Conservation (phyloP, 2,797 vertebrate genomes). For the Periparus ater region DNA sequence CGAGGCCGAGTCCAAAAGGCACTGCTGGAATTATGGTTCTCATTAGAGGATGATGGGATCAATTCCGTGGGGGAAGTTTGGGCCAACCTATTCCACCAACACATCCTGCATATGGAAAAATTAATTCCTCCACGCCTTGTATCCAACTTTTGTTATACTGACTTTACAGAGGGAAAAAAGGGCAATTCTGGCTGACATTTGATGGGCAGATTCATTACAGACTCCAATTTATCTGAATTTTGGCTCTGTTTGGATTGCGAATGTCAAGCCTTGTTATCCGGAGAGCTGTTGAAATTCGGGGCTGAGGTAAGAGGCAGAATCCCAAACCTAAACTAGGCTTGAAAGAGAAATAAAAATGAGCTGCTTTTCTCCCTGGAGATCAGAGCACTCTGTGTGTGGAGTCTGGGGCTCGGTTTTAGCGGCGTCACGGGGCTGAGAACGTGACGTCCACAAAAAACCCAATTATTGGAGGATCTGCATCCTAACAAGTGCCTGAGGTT, state of each 20-base stretch:
- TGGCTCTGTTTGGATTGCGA: fast-evolving
- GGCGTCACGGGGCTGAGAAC: not conserved
- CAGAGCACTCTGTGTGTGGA: not conserved
- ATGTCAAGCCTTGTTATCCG: not conserved
- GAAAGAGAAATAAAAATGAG: not conserved
- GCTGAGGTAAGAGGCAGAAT: not conserved
- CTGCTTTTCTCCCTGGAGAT: not conserved
- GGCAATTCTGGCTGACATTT: not conserved
- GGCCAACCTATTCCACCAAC: not conserved
- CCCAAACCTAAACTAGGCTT: not conserved
- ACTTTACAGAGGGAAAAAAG: not conserved
- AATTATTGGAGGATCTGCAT: fast-evolving
- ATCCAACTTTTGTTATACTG: not conserved
- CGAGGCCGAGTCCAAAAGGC: not conserved
- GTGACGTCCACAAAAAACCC: not conserved
- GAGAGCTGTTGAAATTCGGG: not conserved
- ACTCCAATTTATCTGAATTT: not conserved
- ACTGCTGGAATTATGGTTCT: slow-evolving; percentile 45
- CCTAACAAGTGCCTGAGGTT: not conserved
- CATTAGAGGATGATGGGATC: slow-evolving; percentile 49
- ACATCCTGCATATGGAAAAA: not conserved
- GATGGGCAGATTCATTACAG: not conserved
- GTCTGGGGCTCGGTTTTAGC: not conserved
- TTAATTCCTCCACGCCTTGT: not conserved
- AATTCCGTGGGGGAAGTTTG: slow-evolving; percentile 21